Evolutionary conservation across 2,797 vertebrate species (phyloP).

Genomic region (Graptemys geographica): DNA sequence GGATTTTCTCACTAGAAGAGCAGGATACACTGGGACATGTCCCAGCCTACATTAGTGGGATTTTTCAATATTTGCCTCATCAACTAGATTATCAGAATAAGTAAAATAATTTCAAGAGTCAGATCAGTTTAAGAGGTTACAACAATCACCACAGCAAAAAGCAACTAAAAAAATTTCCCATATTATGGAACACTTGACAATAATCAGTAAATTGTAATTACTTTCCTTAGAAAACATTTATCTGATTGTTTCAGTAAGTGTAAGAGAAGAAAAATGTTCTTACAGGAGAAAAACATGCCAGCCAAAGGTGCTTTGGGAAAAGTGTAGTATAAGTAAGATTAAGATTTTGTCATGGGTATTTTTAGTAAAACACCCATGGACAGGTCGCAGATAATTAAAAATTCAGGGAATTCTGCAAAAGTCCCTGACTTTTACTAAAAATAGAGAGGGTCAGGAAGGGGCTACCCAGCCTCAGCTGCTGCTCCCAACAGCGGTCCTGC

Average conservation of each 20-base stretch:
- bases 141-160: neutral
- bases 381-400: too few species aligned
- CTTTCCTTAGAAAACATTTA: too few species aligned
- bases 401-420: too few species aligned
- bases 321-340: neutral
- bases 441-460: too few species aligned
- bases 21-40: conserved; percentile 50
- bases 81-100: conserved; percentile 61
- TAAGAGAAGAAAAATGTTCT: neutral
- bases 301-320: neutral
- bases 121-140: neutral
- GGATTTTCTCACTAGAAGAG: conserved; percentile 58
- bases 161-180: neutral
- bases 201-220: rapidly evolving
- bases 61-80: conserved; percentile 62
- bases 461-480: too few species aligned
- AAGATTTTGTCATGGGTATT: too few species aligned
- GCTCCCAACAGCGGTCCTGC: too few species aligned
- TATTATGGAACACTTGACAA: neutral
- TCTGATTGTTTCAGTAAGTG: neutral
- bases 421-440: too few species aligned
- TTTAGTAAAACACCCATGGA: too few species aligned
- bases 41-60: conserved; percentile 57
- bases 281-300: neutral
- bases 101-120: conserved; percentile 38